phyloP scores from a whole-genome alignment of 2,797 vertebrate genomes.

The Peromyscus nudipes region DNA sequence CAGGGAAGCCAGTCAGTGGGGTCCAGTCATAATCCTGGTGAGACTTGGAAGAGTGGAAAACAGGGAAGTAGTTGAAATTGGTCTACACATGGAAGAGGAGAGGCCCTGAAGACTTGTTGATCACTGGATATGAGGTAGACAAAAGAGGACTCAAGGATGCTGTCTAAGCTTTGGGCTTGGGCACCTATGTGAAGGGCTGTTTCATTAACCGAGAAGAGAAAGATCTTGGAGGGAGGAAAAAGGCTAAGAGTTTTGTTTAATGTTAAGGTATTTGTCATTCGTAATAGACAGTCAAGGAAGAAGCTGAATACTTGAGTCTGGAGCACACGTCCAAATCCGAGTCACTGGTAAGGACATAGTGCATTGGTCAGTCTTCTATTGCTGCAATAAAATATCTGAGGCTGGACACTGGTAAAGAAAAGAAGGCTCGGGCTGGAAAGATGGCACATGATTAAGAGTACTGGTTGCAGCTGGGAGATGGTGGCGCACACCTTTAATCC shows the following conservation, averaged over 20 bases:
- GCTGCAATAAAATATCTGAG: neutral
- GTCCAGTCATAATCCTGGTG: neutral
- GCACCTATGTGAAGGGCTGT: neutral
- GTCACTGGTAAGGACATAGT: neutral
- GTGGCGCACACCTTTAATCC: too few relatives aligned
- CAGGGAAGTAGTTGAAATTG: neutral
- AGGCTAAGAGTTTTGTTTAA: neutral
- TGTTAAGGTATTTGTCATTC: neutral
- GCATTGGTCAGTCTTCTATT: neutral
- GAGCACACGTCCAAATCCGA: neutral
- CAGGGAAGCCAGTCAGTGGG: neutral
- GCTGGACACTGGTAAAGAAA: too few relatives aligned
- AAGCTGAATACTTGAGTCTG: neutral
- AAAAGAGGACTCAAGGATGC: neutral
- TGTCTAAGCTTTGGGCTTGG: neutral
- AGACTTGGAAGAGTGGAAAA: neutral
- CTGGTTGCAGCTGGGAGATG: too few relatives aligned
- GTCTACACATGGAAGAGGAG: neutral
- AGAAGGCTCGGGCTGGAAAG: too few relatives aligned
- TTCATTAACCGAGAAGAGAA: neutral
- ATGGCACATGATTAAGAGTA: too few relatives aligned
- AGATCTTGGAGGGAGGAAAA: neutral
- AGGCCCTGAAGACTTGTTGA: neutral
- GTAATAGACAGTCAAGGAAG: neutral
- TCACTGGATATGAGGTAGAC: neutral